phyloP scores from a whole-genome alignment of 2,888 invertebrate species.

The Candidula unifasciata region DNA sequence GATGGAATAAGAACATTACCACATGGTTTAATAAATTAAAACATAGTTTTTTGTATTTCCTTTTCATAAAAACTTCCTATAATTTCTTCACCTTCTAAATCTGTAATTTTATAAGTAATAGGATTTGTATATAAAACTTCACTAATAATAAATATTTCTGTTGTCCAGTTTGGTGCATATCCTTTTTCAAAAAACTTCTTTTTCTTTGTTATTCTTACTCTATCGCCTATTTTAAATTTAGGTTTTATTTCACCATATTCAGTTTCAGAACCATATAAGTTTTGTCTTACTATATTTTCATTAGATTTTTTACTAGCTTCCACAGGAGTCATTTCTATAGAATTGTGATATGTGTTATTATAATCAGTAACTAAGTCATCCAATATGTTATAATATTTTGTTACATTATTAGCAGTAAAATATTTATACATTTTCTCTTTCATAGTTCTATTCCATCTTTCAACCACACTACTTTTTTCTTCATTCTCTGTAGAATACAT shows the following conservation, averaged over 20 bases:
- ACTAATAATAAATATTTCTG: slow-evolving; percentile 3
- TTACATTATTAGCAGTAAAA: not conserved
- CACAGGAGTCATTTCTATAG: not conserved
- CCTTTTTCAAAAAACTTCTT: slow-evolving; percentile 30
- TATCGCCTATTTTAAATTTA: not conserved
- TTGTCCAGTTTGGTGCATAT: slow-evolving; percentile 7
- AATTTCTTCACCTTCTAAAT: slow-evolving; percentile 12
- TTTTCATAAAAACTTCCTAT: not conserved
- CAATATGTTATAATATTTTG: not conserved
- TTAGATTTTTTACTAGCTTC: not conserved
- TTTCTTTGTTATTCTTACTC: slow-evolving; percentile 10
- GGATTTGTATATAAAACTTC: slow-evolving; percentile 12
- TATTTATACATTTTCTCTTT: not conserved
- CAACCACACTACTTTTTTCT: not conserved
- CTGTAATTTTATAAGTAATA: slow-evolving; percentile 26
- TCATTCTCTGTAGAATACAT: not conserved
- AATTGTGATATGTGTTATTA: not conserved
- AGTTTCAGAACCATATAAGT: not conserved
- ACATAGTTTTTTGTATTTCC: too few relatives aligned
- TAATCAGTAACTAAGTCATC: not conserved
- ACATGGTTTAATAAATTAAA: not conserved
- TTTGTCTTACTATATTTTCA: not conserved
- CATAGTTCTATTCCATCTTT: not conserved
- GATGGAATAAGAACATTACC: slow-evolving; percentile 17
- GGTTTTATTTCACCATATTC: not conserved